Evolutionary conservation across 2,888 invertebrate genomes (phyloP), one percentile per base, ranked within the genome.

Genomic region (Limnephilus rhombicus): DNA sequence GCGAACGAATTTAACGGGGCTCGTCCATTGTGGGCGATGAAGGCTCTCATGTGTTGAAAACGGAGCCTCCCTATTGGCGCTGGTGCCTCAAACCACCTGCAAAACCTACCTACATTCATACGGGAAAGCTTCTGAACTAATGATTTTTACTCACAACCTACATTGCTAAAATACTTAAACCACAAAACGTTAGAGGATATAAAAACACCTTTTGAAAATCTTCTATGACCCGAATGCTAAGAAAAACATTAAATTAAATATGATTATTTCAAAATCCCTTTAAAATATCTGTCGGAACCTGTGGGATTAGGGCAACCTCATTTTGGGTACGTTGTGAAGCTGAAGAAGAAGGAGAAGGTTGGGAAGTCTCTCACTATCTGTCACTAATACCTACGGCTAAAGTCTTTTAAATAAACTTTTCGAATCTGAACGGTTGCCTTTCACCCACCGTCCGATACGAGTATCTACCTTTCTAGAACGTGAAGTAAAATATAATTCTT

Each of bases 1-100:
- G 93, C 93, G 93, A 90, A 93, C 87, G 93, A 93, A 93, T 93
- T 93, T 93, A 93, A 93, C 93, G 93, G 93, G 93, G 92, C 91
- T 68, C 92, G 92, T 91, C 90, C 92, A 86, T 91, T 91, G 92
- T 90, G 90, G 91, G 92, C 81, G 88, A 90, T 83, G 92, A 85
- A 87, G 85, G 89, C 92, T 92, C 91, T 93, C 93, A 89, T 92
- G 91, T 92, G 93, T 91, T 93, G 93, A 92, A 92, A 93, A 93
- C 93, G 89, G 90, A 89, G 68, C 89, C 89, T 81, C 24, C 49
- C 83, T 31, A 24, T 24, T 68, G 53, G 53, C 18, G 53, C 41
- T 68, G 53, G 53, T 15, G 53, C 41, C 41, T 85, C 41, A 15
- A 45, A n/a, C 86, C 49, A 45, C 45, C 49, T 86, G 45, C 86